Evolutionary conservation across 1,140 invertebrate species (phyloP).

Genomic region (Mamestra configurata): DNA sequence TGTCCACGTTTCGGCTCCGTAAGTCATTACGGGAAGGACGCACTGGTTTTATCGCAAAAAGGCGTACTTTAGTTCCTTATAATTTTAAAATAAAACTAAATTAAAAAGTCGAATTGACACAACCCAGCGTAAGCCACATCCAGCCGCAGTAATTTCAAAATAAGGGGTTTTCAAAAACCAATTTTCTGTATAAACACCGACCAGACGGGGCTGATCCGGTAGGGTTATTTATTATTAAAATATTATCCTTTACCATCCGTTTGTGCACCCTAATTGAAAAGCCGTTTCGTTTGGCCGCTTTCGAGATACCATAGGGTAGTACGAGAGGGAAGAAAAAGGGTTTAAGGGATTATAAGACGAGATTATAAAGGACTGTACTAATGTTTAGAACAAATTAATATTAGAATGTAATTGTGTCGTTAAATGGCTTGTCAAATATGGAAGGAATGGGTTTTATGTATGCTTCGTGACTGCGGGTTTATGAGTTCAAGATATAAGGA

Average conservation of each 20-base stretch:
- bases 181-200: slow-evolving; percentile 43
- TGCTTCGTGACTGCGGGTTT: too few relatives aligned
- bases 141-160: slow-evolving; percentile 15
- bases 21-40: too few relatives aligned
- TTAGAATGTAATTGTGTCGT: neutral
- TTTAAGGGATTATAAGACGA: neutral
- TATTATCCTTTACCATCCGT: slow-evolving; percentile 41
- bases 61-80: too few relatives aligned
- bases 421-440: neutral
- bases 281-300: slow-evolving; percentile 15
- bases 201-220: neutral
- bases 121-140: neutral
- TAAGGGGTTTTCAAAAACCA: slow-evolving; percentile 37
- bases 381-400: slow-evolving; percentile 4
- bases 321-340: neutral
- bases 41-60: too few relatives aligned
- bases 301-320: neutral
- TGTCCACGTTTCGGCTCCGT: too few relatives aligned
- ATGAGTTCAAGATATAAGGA: too few relatives aligned
- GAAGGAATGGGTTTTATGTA: too few relatives aligned
- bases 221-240: slow-evolving; percentile 45
- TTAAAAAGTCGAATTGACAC: neutral
- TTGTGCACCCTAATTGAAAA: slow-evolving; percentile 42
- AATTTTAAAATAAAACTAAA: neutral
- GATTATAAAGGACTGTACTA: slow-evolving; percentile 7